A percentile compares a stretch with the other conserved stretches of the same genome.
These are phyloP conservation scores for Oreotragus oreotragus DNA, from an alignment of 2,113 vertebrate species.

Conservation along the genomic window DNA sequence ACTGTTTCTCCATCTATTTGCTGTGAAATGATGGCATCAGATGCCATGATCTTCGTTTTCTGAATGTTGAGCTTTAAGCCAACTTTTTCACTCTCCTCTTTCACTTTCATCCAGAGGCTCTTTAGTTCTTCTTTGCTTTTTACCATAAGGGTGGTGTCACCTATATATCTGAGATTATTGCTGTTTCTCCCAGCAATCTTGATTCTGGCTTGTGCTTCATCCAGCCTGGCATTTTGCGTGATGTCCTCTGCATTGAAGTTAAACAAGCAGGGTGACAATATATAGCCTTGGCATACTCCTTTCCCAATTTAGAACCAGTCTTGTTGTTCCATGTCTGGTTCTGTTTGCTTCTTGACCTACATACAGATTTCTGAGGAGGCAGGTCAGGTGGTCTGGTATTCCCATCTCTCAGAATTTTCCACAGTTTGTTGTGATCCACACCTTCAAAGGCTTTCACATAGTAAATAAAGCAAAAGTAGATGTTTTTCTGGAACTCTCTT, in stretches of 20 bases:
- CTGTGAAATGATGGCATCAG: neutral
- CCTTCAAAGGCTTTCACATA: too few species aligned
- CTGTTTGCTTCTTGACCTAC: too few species aligned
- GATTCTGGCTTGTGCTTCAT: neutral
- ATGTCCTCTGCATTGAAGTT: neutral
- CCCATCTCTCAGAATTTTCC: too few species aligned
- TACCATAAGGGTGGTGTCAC: neutral
- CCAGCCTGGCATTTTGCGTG: accelerated
- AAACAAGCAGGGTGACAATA: neutral
- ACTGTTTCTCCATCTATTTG: neutral
- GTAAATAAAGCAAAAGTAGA: too few species aligned
- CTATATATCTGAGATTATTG: neutral
- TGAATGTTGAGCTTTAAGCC: neutral
- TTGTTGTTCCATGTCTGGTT: too few species aligned
- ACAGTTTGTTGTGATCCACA: too few species aligned
- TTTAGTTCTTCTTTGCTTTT: neutral
- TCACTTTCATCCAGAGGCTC: neutral
- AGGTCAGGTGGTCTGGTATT: too few species aligned
- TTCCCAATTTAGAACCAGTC: too few species aligned
- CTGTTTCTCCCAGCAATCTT: neutral
- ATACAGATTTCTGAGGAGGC: too few species aligned
- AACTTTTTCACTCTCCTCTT: neutral
- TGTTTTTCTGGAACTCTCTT: too few species aligned
- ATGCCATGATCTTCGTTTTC: neutral
- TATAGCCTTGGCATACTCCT: neutral